A percentile compares a stretch with the other conserved stretches of the same genome.
Evolutionary conservation across 2,113 vertebrate genomes (phyloP).

Genomic region (Pomatorhinus ruficollis): DNA sequence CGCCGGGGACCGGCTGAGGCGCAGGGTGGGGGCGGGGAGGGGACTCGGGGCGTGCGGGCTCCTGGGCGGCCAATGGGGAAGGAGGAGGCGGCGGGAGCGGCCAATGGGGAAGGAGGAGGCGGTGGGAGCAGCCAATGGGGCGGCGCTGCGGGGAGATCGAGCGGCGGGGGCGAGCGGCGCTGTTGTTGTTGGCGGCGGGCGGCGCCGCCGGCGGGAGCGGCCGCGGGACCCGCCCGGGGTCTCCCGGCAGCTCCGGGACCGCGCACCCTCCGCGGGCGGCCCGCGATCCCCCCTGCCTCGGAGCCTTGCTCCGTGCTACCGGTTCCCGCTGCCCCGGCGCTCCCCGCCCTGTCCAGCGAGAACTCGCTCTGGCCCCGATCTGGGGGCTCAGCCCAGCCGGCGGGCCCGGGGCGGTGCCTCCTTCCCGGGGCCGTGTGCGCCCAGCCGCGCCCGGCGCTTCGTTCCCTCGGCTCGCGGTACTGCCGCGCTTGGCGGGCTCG

Average conservation of each 20-base stretch:
- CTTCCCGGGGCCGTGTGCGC: background rate
- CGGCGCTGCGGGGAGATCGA: background rate
- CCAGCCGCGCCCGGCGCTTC: background rate
- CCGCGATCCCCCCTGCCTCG: background rate
- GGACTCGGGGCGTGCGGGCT: background rate
- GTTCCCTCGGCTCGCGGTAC: fast-evolving
- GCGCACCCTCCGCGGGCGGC: no score
- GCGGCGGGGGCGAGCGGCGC: background rate
- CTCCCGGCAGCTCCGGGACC: background rate
- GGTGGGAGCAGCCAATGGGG: background rate
- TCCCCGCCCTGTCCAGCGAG: background rate
- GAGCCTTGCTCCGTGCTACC: background rate
- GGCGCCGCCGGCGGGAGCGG: background rate
- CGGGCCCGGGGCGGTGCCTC: background rate
- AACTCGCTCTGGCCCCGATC: background rate
- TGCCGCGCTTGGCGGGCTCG: background rate
- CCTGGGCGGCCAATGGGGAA: background rate
- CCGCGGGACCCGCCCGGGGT: background rate
- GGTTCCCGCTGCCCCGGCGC: background rate
- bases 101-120: background rate
- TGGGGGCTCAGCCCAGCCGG: background rate
- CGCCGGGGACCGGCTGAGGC: background rate
- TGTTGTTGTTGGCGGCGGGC: background rate
- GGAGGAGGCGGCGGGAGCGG: background rate
- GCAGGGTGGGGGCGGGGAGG: background rate